Evolutionary conservation across 2,888 invertebrate genomes (phyloP), one percentile per base, ranked within the genome.

Genomic region (Pristionchus mayeri): DNA sequence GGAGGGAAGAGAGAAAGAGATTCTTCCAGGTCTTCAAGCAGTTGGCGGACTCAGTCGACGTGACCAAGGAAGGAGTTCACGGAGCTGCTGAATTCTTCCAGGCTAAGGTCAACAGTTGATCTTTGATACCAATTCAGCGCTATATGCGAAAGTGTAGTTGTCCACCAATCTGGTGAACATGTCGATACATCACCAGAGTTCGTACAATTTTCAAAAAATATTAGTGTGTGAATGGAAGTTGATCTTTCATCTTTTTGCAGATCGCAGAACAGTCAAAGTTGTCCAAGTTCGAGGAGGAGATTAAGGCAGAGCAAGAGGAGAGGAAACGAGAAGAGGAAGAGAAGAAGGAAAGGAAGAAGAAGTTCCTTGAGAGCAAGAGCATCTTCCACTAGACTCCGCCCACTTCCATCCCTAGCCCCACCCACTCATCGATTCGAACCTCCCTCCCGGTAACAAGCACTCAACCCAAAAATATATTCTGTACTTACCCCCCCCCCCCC

Each of bases 21-120:
- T 50, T 34, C 9, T 27, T 27, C 11, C 84, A 87, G 87, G 85
- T 87, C 0, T 89, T 90, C 87, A 86, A 87, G 44, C 87, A 88
- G 18, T 85, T 90, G 48, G 90, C 90, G 3, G 90, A 88, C 34
- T 88, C 86, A 57, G 87, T 90, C 44, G 90, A 90, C 63, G 90
- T 90, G 21, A 85, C 89, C n/a, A 90, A 90, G 83, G 90, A 90
- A 84, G 90, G 90, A 52, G 90, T 90, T 18, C 85, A 88, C 27
- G 89, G 87, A 50, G 90, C 90, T 24, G 89, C 89, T 34, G 88
- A 87, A 67, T 90, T 90, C 87, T 90, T 90, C 87, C 88, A 90
- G 84, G 90, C 90, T 6, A 90, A 90, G 86, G 89, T 89, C 9
- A 30, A 75, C 16, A 11, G 1, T 27, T 67, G 40, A 71, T 44